Evolutionary conservation across 2,888 invertebrate genomes (phyloP).

Genomic region (Macaria liturata): DNA sequence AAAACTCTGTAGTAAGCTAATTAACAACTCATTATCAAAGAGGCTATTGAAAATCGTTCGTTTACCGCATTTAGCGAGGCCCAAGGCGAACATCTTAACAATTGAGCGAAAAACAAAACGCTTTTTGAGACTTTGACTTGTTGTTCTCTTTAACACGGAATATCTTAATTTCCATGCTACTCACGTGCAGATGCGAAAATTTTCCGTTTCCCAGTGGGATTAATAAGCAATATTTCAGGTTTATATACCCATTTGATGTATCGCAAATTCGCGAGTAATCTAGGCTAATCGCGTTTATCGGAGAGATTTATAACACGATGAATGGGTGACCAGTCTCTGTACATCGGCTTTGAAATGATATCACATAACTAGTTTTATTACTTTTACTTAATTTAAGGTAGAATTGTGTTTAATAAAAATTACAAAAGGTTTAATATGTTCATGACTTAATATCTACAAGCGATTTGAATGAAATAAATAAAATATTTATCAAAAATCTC

Average conservation of each 20-base stretch:
- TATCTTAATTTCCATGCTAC: constrained; percentile 4
- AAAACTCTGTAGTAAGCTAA: constrained; percentile 25
- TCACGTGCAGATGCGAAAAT: constrained; percentile 10
- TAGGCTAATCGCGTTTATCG: not conserved
- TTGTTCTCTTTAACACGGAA: constrained; percentile 1
- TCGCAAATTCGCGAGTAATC: constrained; percentile 5
- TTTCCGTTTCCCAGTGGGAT: constrained; percentile 11
- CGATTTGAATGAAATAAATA: no score
- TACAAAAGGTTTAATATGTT: no score
- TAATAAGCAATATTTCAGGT: constrained; percentile 11
- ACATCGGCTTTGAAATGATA: no score
- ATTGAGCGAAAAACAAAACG: constrained; percentile 13
- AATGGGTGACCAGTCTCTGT: not conserved
- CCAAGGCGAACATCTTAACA: constrained; percentile 10
- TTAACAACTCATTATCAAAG: constrained; percentile 24
- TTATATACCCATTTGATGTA: constrained; percentile 8
- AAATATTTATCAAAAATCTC: no score
- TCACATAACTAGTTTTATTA: no score
- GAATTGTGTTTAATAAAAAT: no score
- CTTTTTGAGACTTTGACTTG: constrained; percentile 1
- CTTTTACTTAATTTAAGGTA: no score
- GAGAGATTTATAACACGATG: not conserved
- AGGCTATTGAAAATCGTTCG: constrained; percentile 18
- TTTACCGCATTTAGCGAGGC: constrained; percentile 14
- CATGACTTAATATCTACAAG: no score